Base-by-base conservation (phyloP, 30 jellyfish, hydroid and myxozoan species). In the Turritopsis dohrnii region DNA sequence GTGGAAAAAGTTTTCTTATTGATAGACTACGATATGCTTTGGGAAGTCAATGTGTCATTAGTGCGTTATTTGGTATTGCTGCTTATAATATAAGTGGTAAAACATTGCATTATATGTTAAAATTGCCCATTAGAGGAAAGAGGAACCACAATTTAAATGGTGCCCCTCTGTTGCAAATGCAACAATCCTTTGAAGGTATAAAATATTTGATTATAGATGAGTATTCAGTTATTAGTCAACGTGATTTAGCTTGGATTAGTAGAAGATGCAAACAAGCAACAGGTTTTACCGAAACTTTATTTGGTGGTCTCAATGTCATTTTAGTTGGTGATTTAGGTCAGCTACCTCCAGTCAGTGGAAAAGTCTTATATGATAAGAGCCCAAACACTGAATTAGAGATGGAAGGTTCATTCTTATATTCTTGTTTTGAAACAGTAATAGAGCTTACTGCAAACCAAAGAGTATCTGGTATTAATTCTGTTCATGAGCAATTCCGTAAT, bases 261-360 rank as follows among this genome's bases (percentile, higher is more conserved):
- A 81, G 71, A 66, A 60, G 88, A 21, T 66, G 86, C 71, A 65
- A 31, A 21, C 88, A 81, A 29, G 86, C 88, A 21, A 60, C 88
- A 21, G 88, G 88, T 16, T 60, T 26, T 24, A 19, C 29, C 13
- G 72, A 26, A 21, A 20, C n/a, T 17, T 25, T 71, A 21, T 81
- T 81, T 81, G 88, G 88, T 54, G 88, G 88, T 22, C 65, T 81
- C 19, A 31, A 52, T 22, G 52, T 81, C 17, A 81, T 81, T 54
- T 41, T 81, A 21, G 71, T 69, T 21, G 88, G 88, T 18, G 85
- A 81, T 29, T 21, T 66, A 18, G 88, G 85, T 21, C 88, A 66
- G 71, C 71, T 81, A 21, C 88, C 88, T 54, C 90, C 90, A 16
- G 88, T 83, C 81, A 18, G 21, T 23, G 90, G 79, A 24, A 83